phyloP scores from a whole-genome alignment of 1,140 invertebrate species.

The Zaprionus lachaisei region DNA sequence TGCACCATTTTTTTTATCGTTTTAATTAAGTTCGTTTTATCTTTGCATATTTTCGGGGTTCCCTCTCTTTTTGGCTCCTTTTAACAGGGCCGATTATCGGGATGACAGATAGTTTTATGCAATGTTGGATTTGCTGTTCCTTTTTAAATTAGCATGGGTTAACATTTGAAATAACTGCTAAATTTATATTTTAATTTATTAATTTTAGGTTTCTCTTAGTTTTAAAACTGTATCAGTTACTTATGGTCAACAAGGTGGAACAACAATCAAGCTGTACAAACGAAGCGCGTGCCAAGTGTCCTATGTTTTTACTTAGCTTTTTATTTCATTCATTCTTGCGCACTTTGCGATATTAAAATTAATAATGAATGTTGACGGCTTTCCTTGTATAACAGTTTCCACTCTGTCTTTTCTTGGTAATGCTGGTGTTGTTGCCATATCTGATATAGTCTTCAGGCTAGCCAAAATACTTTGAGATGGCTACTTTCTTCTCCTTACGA shows the following conservation, averaged over 20 bases:
- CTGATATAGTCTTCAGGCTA: constrained; percentile 52
- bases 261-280: constrained; percentile 20
- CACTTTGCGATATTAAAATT: constrained; percentile 81
- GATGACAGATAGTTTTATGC: constrained; percentile 51
- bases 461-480: constrained; percentile 53
- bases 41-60: constrained; percentile 19
- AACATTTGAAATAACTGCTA: too few relatives aligned
- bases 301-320: constrained; percentile 17
- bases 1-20: constrained; percentile 48
- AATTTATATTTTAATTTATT: too few relatives aligned
- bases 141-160: too few relatives aligned
- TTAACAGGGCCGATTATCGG: constrained; percentile 43
- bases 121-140: background rate
- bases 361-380: constrained; percentile 74
- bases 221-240: constrained; percentile 13
- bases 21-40: constrained; percentile 66
- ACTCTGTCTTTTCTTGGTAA: background rate
- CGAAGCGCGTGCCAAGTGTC: constrained; percentile 46
- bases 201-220: background rate
- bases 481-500: constrained; percentile 18
- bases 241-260: constrained; percentile 7
- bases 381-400: constrained; percentile 51
- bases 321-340: constrained; percentile 17
- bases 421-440: constrained; percentile 34
- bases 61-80: constrained; percentile 15